These are phyloP conservation scores for Cyanoramphus novaezelandiae DNA, from an alignment of 2,113 vertebrate genomes.

Conservation along the genomic window DNA sequence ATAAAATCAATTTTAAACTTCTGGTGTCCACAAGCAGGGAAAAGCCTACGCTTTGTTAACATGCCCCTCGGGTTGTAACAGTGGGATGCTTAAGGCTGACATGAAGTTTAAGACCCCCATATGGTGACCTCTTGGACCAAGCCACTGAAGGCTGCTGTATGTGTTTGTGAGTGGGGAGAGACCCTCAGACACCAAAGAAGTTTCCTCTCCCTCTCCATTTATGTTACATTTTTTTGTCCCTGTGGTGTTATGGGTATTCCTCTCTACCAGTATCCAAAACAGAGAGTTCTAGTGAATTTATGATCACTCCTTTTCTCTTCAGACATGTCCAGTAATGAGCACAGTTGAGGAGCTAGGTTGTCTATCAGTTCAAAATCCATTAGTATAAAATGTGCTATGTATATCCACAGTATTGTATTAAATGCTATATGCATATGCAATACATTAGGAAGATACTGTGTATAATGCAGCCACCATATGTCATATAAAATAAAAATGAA, in stretches of 20 bases:
- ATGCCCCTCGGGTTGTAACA: background rate
- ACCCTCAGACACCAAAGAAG: background rate
- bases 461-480: slow-evolving; percentile 45
- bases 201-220: background rate
- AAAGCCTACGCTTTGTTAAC: background rate
- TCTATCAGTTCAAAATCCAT: background rate
- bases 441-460: slow-evolving; percentile 18
- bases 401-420: background rate
- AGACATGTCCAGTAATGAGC: background rate
- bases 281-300: background rate
- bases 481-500: slow-evolving; percentile 69
- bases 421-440: slow-evolving; percentile 12
- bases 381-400: background rate
- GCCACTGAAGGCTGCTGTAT: background rate
- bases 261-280: background rate
- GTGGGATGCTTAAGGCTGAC: background rate
- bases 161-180: background rate
- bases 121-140: background rate
- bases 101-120: background rate
- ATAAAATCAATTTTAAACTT: slow-evolving; percentile 24
- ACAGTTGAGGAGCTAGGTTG: background rate
- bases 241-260: background rate
- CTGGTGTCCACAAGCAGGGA: background rate
- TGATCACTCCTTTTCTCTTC: background rate
- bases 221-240: background rate